A percentile compares a stretch with the other conserved stretches of the same genome.
Evolutionary conservation across 2,113 vertebrate species (phyloP).

Genomic region (Rutilus rutilus): DNA sequence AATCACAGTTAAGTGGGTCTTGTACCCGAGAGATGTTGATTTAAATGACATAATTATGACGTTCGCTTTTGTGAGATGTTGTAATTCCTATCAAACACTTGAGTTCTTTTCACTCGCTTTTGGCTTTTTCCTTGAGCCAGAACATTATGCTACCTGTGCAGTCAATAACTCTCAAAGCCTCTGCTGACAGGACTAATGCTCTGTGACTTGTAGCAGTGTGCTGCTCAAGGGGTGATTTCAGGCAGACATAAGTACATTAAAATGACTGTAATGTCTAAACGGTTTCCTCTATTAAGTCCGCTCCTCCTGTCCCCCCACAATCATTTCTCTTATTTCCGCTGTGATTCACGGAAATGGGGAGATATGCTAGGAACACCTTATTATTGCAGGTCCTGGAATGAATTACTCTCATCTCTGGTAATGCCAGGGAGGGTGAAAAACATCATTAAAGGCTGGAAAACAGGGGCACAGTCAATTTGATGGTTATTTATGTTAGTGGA

Average conservation of each 20-base stretch:
- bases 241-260: slow-evolving; percentile 74
- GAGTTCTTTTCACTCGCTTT: not conserved
- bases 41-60: slow-evolving; percentile 13
- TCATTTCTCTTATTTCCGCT: slow-evolving; percentile 78
- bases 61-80: not conserved
- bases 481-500: slow-evolving; percentile 61
- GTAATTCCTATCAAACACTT: not conserved
- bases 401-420: slow-evolving; percentile 75
- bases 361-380: slow-evolving; percentile 63
- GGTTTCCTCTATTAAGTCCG: slow-evolving; percentile 78
- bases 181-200: slow-evolving; percentile 47
- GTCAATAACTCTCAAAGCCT: slow-evolving; percentile 49
- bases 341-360: slow-evolving; percentile 63
- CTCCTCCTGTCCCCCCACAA: slow-evolving; percentile 65
- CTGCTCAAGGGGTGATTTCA: slow-evolving; percentile 67
- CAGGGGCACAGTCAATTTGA: slow-evolving; percentile 62
- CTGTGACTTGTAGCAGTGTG: slow-evolving; percentile 35
- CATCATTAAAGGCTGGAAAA: slow-evolving; percentile 64
- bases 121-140: not conserved
- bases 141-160: slow-evolving; percentile 50
- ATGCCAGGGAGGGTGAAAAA: slow-evolving; percentile 61
- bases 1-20: not conserved
- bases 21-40: not conserved
- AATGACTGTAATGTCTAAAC: slow-evolving; percentile 76
- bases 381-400: slow-evolving; percentile 67